Evolutionary conservation across 2,113 vertebrate genomes (phyloP).

Genomic region (Calidris pygmaea): DNA sequence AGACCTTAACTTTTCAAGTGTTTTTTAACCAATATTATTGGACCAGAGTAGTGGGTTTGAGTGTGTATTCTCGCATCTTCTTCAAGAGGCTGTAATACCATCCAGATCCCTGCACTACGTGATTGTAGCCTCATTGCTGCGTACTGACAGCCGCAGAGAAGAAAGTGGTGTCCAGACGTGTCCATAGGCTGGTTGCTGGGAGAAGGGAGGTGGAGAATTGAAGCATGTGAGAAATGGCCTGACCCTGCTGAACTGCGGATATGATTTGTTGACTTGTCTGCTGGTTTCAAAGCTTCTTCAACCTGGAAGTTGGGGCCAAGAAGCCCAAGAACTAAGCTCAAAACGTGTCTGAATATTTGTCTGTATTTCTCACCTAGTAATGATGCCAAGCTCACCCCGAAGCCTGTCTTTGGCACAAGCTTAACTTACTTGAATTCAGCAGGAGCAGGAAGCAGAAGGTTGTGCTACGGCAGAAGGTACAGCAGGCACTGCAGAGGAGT

Average conservation of each 20-base stretch:
- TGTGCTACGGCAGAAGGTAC: background rate
- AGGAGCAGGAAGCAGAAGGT: constrained; percentile 28
- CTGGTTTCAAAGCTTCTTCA: background rate
- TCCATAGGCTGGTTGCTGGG: background rate
- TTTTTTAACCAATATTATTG: background rate
- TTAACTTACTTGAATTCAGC: background rate
- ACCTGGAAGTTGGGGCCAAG: background rate
- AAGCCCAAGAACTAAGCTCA: background rate
- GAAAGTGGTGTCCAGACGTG: background rate
- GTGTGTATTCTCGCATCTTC: background rate
- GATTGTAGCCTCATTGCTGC: background rate
- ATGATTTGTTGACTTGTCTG: background rate
- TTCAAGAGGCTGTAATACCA: background rate
- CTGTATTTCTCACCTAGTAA: background rate
- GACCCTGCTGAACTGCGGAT: background rate
- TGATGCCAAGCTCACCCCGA: background rate
- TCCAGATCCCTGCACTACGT: background rate
- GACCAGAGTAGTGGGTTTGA: background rate
- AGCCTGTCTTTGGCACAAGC: background rate
- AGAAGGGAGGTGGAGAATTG: background rate
- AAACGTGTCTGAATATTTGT: background rate
- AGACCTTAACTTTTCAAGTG: background rate
- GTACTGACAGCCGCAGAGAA: background rate
- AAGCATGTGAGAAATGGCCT: background rate
- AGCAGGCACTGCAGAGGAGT: constrained; percentile 20